phyloP scores from a whole-genome alignment of 1,140 invertebrate genomes.

The Bombus turneri region DNA sequence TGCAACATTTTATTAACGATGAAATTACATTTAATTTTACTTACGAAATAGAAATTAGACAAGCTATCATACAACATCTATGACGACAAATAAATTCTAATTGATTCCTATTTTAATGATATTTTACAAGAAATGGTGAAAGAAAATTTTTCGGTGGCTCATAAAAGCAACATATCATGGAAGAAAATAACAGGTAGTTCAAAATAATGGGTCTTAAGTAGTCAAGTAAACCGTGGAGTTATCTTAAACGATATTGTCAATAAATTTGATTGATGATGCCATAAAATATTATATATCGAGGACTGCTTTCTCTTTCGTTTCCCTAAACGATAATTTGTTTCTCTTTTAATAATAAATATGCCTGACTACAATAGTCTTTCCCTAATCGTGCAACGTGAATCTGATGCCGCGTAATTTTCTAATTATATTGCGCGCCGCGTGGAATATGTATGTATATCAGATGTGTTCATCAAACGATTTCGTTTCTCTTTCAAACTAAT shows the following conservation, averaged over 20 bases:
- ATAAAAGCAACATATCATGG: neutral
- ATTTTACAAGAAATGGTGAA: neutral
- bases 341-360: neutral
- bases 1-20: neutral
- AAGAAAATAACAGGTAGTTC: neutral
- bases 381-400: neutral
- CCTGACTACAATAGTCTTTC: neutral
- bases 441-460: slow-evolving; percentile 33
- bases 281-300: neutral
- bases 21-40: neutral
- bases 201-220: neutral
- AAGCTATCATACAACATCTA: neutral
- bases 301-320: slow-evolving; percentile 21
- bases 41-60: neutral
- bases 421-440: slow-evolving; percentile 27
- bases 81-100: neutral
- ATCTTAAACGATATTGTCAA: neutral
- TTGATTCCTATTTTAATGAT: neutral
- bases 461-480: slow-evolving; percentile 31
- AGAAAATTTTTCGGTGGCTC: neutral
- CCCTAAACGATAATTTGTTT: slow-evolving; percentile 10
- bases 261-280: slow-evolving; percentile 15
- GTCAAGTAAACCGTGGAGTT: neutral
- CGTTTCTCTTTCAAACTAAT: slow-evolving; percentile 38
- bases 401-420: slow-evolving; percentile 13